phyloP scores from a whole-genome alignment of 1,140 invertebrate species.

The Pantala flavescens region DNA sequence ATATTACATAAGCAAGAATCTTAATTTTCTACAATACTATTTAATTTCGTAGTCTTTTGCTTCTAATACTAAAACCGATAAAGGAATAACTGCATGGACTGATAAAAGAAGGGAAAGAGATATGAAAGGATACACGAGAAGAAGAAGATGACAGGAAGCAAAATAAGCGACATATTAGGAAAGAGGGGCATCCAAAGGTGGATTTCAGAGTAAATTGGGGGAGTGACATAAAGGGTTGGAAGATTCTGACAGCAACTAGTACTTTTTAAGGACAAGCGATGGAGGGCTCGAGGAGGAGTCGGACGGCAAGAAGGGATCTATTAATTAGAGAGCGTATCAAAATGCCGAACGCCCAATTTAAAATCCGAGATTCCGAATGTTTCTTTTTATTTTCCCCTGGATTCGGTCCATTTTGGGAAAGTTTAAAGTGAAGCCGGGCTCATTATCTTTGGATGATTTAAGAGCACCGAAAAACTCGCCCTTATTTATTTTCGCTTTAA shows the following conservation, averaged over 20 bases:
- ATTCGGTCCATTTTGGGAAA: too few species aligned
- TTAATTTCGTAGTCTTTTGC: too few species aligned
- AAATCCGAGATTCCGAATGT: neutral
- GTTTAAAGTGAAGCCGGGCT: too few species aligned
- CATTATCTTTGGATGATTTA: too few species aligned
- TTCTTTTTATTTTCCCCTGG: neutral
- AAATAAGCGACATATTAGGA: neutral
- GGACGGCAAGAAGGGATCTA: neutral
- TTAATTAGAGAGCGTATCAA: neutral
- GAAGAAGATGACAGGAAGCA: neutral
- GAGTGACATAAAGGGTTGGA: neutral
- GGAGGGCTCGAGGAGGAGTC: neutral
- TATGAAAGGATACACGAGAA: neutral
- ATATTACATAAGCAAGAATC: too few species aligned
- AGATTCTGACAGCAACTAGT: neutral
- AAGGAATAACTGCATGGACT: neutral
- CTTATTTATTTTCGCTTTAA: too few species aligned
- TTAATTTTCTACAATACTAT: too few species aligned
- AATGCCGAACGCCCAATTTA: conserved; percentile 9
- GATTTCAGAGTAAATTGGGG: neutral
- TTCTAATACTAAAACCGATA: neutral
- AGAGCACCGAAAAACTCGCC: too few species aligned
- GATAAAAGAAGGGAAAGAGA: neutral
- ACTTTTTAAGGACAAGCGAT: neutral
- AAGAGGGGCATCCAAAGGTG: neutral